Conservation (phyloP, 2,888 invertebrate genomes). For the Harpagoxenus sublaevis region DNA sequence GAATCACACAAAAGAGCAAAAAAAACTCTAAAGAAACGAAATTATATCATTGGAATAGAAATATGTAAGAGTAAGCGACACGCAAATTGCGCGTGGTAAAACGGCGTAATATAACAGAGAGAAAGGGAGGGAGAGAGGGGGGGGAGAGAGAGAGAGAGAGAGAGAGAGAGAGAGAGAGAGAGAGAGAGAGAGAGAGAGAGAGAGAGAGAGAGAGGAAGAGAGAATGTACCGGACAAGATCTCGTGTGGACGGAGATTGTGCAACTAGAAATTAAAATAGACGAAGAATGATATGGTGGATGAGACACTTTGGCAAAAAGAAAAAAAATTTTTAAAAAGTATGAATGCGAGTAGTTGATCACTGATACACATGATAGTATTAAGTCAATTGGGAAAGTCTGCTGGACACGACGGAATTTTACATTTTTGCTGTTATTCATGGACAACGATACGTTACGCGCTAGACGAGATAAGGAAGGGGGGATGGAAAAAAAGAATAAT, state of each 20-base stretch:
- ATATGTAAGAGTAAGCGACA: conserved; percentile 50
- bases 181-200: conserved; percentile 15
- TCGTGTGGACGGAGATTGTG: conserved; percentile 62
- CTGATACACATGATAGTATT: conserved; percentile 80
- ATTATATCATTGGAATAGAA: conserved; percentile 62
- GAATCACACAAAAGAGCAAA: conserved; percentile 53
- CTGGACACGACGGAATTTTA: conserved; percentile 71
- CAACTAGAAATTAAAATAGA: conserved; percentile 73
- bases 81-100: conserved; percentile 55
- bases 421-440: conserved; percentile 67
- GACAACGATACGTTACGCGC: conserved; percentile 64
- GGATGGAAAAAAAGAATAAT: not conserved
- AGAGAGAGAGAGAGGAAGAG: not conserved
- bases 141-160: conserved; percentile 21
- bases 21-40: conserved; percentile 58
- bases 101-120: conserved; percentile 64
- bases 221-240: conserved; percentile 35
- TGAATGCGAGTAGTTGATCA: conserved; percentile 72
- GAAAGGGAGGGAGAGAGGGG: not conserved
- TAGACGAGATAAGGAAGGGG: not conserved
- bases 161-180: not conserved
- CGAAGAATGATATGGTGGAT: conserved; percentile 73
- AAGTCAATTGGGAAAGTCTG: conserved; percentile 79
- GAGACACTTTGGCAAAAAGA: conserved; percentile 60
- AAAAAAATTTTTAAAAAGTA: conserved; percentile 34